Evolutionary conservation across 2,113 vertebrate genomes (phyloP), one percentile per base, ranked within the genome.

Genomic region (Todiramphus saurophagus): DNA sequence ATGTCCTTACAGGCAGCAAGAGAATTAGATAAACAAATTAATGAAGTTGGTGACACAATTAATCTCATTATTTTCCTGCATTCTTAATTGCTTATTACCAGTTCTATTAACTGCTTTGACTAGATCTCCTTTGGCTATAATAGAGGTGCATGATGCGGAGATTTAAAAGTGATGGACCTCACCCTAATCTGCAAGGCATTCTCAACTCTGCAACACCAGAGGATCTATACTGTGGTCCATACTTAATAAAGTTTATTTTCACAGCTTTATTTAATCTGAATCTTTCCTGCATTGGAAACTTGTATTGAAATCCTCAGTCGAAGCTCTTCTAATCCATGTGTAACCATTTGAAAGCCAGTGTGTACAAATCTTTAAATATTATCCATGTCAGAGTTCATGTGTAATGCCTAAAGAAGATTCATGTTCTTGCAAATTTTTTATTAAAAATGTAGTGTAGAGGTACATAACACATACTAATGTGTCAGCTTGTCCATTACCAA

Each of bases 1-100:
- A 81, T 35, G 30, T 48, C 60, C 78, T 92, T 60, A 89, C 3
- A 56, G 39, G 63, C 69, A 92, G 41, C 20, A 87, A 87, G 43
- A 89, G 73, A 73, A 79, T 89, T 68, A 94, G 37, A 87, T 35
- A 94, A 90, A 70, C 68, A 77, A 89, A 84, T 87, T 84, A 89
- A 91, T 84, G 51, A 94, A 87, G 60, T 89, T 39, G 62, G 62
- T 84, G 62, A 68, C 80, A 84, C 33, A 78, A 93, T 70, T 87
- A 12, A 46, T 58, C 51, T 94, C 66, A 90, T 83, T 87, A 81
- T 24, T 78, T 94, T 92, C 56, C 73, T 95, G 31, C 72, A 55
- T 86, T 69, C 50, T 87, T 97, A 95, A 92, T 80, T 95, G 72
- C 53, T 77, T 86, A 21, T 73, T 92, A 68, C 33, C 48, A 50